phyloP scores from a whole-genome alignment of 2,113 vertebrate species.

The Dryoscopus gambensis region DNA sequence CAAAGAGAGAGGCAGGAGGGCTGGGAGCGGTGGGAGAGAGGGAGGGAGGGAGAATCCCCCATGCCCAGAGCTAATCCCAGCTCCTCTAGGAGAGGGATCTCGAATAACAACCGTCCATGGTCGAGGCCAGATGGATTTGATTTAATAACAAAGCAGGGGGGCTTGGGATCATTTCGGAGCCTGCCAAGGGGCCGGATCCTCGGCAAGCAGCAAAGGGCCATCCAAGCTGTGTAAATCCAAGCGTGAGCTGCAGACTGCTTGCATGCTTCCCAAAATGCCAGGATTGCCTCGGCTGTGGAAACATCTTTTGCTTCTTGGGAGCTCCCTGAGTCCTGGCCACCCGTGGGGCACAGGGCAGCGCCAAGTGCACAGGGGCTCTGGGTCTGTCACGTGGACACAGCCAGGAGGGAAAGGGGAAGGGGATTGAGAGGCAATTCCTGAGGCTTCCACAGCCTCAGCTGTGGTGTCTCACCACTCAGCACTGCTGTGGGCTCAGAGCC shows the following conservation, averaged over 20 bases:
- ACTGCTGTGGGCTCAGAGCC: neutral
- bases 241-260: neutral
- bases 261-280: neutral
- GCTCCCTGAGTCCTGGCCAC: neutral
- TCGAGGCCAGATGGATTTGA: constrained; percentile 42
- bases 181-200: neutral
- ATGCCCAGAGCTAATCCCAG: constrained; percentile 34
- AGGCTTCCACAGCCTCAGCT: neutral
- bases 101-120: neutral
- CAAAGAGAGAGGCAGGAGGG: constrained; percentile 28
- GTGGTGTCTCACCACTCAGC: neutral
- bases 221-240: neutral
- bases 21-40: neutral
- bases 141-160: constrained; percentile 38
- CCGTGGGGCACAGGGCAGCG: accelerated
- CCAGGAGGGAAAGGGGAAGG: neutral
- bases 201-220: neutral
- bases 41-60: neutral
- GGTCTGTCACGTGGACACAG: accelerated
- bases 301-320: neutral
- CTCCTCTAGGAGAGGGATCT: constrained; percentile 9
- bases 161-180: neutral
- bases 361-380: accelerated
- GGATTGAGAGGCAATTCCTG: neutral
- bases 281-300: neutral